Percentiles rank a stretch among this genome's conserved stretches.
Evolutionary conservation across 2,113 vertebrate species (phyloP).

Genomic region (Ailurus styani): DNA sequence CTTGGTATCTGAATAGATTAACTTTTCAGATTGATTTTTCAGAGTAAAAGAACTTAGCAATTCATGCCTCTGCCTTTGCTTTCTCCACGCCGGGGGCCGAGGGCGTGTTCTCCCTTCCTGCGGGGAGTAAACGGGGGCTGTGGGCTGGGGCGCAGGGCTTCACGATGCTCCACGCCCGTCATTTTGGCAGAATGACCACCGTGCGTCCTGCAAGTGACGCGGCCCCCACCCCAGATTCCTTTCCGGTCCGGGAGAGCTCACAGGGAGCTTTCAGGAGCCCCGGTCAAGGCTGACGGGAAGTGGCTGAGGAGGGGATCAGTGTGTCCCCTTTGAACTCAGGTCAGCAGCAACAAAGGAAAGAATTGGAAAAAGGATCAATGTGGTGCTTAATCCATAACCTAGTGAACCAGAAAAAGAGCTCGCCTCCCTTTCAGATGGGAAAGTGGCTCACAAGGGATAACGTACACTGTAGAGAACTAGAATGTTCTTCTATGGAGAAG

Average conservation of each 20-base stretch:
- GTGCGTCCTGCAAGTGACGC: rapidly evolving
- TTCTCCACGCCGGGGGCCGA: no score
- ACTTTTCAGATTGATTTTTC: background rate
- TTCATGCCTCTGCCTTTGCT: background rate
- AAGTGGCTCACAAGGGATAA: background rate
- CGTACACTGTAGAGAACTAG: rapidly evolving
- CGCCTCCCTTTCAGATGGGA: background rate
- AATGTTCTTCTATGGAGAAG: no score
- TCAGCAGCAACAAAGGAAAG: background rate
- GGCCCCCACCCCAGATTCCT: rapidly evolving
- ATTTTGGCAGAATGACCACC: rapidly evolving
- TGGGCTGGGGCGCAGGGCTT: no score
- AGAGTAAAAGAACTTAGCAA: background rate
- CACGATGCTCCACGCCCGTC: rapidly evolving
- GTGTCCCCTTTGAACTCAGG: background rate
- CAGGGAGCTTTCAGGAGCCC: background rate
- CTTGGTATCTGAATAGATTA: background rate
- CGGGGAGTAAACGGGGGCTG: rapidly evolving
- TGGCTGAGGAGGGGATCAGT: background rate
- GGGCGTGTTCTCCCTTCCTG: background rate
- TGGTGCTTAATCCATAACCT: background rate
- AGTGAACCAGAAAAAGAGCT: background rate
- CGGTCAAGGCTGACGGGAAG: background rate
- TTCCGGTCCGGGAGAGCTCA: background rate
- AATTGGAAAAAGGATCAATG: background rate